phyloP scores from a whole-genome alignment of 2,888 invertebrate species.

The Eupithecia inturbata region DNA sequence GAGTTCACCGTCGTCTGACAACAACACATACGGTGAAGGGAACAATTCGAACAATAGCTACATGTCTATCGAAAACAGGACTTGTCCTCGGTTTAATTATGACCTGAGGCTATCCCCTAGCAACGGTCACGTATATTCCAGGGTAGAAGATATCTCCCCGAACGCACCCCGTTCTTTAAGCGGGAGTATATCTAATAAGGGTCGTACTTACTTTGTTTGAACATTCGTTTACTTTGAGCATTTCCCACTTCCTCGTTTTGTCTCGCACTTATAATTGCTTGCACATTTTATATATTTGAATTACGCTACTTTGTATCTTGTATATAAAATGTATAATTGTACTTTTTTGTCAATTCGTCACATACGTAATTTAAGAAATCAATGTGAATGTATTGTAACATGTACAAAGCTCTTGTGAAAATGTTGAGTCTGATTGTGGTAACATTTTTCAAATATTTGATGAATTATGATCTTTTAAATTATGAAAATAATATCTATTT shows the following conservation, averaged over 20 bases:
- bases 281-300: constrained; percentile 48
- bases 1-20: constrained; percentile 83
- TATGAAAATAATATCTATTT: constrained; percentile 50
- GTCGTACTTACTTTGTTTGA: constrained; percentile 81
- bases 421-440: constrained; percentile 76
- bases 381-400: constrained; percentile 54
- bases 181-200: constrained; percentile 68
- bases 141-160: constrained; percentile 80
- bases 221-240: constrained; percentile 45
- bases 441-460: constrained; percentile 63
- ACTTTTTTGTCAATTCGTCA: constrained; percentile 74
- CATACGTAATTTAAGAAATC: constrained; percentile 73
- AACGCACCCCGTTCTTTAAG: constrained; percentile 72
- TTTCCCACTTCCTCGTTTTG: constrained; percentile 38
- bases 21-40: constrained; percentile 86
- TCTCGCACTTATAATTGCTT: constrained; percentile 53
- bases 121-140: constrained; percentile 82
- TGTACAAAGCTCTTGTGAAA: constrained; percentile 75
- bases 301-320: constrained; percentile 50
- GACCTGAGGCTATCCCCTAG: constrained; percentile 81
- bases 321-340: constrained; percentile 58
- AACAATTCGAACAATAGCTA: constrained; percentile 88
- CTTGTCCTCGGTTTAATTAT: constrained; percentile 83
- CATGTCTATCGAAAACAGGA: constrained; percentile 86
- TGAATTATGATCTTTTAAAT: constrained; percentile 24